Evolutionary conservation across 2,113 vertebrate species (phyloP).

Genomic region (Microtus oregoni): DNA sequence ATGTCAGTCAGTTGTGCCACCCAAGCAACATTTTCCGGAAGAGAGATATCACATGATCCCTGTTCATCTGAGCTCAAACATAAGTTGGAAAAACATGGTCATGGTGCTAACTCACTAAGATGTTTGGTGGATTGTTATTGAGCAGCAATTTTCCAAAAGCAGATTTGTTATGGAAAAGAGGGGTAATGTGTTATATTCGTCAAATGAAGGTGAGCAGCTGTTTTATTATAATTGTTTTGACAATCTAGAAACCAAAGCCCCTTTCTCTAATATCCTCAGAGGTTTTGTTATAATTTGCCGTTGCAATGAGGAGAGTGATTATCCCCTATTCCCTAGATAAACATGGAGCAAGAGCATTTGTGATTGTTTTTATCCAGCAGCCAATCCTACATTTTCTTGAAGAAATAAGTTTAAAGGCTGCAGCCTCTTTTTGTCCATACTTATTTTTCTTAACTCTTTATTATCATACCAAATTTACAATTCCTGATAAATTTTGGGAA

Average conservation of each 20-base stretch:
- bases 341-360: not conserved
- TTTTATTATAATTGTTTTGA: conserved; percentile 52
- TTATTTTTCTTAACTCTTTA: not conserved
- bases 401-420: not conserved
- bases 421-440: not conserved
- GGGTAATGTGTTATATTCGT: conserved; percentile 41
- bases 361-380: not conserved
- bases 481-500: not conserved
- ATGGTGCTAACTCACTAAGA: not conserved
- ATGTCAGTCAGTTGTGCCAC: not conserved
- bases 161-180: conserved; percentile 17
- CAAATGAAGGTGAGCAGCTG: conserved; percentile 53
- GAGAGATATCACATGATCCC: not conserved
- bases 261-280: conserved; percentile 47
- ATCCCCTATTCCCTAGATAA: not conserved
- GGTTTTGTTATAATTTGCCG: conserved; percentile 11
- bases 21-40: not conserved
- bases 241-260: not conserved
- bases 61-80: not conserved
- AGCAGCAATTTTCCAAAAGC: not conserved
- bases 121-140: not conserved
- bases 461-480: not conserved
- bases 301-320: not conserved
- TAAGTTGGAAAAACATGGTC: not conserved
- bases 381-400: not conserved